These are phyloP conservation scores for Pseudochirops cupreus DNA, from an alignment of 2,797 vertebrate species.

Conservation along the genomic window DNA sequence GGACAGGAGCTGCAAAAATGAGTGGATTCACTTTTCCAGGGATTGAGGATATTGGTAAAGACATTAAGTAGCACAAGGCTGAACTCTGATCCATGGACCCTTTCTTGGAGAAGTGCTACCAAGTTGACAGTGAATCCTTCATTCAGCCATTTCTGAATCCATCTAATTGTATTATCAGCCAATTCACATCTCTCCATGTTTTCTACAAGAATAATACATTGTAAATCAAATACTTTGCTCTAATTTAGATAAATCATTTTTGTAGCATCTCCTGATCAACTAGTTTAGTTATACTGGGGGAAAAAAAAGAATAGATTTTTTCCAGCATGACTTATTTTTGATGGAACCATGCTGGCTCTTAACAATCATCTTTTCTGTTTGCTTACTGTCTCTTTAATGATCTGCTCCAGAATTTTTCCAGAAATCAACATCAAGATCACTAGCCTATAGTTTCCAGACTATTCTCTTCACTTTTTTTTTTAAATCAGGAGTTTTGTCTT, in stretches of 20 bases:
- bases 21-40: background rate
- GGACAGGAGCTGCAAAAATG: background rate
- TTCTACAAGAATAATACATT: background rate
- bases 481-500: too few relatives aligned
- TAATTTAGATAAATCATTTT: background rate
- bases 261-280: background rate
- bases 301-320: background rate
- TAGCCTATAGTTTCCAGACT: background rate
- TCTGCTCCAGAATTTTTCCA: background rate
- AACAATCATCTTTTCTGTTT: background rate
- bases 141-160: background rate
- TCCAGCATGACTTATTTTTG: background rate
- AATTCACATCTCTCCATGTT: background rate
- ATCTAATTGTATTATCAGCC: background rate
- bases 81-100: background rate
- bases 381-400: background rate
- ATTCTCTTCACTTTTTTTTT: too few relatives aligned
- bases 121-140: background rate
- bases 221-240: background rate
- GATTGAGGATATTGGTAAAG: background rate
- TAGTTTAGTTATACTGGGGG: background rate
- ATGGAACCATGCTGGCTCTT: background rate
- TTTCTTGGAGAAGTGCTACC: background rate
- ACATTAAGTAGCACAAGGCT: background rate
- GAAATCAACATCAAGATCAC: background rate